These are phyloP conservation scores for Artemia sinica DNA, from an alignment of 2,888 invertebrate species.

Conservation along the genomic window DNA sequence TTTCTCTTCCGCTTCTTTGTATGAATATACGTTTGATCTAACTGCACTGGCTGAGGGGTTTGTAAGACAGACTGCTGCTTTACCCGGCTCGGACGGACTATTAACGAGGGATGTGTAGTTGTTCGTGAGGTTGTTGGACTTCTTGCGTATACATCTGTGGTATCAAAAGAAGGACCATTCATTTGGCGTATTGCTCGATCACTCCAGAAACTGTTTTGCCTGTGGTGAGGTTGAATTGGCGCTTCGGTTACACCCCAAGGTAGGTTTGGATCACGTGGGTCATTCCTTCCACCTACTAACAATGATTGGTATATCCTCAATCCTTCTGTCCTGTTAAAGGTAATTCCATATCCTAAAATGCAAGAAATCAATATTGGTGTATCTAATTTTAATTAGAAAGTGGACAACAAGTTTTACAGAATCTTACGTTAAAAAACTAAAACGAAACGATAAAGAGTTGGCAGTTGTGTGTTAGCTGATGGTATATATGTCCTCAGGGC, in stretches of 20 bases:
- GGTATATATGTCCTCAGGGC: too few relatives aligned
- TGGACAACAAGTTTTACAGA: too few relatives aligned
- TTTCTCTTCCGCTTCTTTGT: too few relatives aligned
- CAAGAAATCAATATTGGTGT: not conserved
- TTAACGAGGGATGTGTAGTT: not conserved
- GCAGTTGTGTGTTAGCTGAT: too few relatives aligned
- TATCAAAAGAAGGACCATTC: constrained; percentile 16
- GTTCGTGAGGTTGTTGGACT: not conserved
- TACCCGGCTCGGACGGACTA: not conserved
- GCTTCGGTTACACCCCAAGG: constrained; percentile 18
- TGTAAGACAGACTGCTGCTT: not conserved
- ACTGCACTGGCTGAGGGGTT: constrained; percentile 17
- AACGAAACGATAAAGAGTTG: too few relatives aligned
- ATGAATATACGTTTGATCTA: too few relatives aligned
- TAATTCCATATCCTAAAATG: constrained; percentile 23
- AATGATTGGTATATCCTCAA: constrained; percentile 29
- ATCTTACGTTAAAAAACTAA: too few relatives aligned
- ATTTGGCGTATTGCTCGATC: constrained; percentile 13
- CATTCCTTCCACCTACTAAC: constrained; percentile 27
- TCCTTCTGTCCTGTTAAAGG: constrained; percentile 26
- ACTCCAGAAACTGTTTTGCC: constrained; percentile 21
- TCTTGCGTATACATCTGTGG: constrained; percentile 14
- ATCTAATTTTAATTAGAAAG: too few relatives aligned
- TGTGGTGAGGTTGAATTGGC: constrained; percentile 20
- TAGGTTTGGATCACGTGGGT: constrained; percentile 26